Conservation (phyloP, 1,140 invertebrate species). For the Anadara kagoshimensis region DNA sequence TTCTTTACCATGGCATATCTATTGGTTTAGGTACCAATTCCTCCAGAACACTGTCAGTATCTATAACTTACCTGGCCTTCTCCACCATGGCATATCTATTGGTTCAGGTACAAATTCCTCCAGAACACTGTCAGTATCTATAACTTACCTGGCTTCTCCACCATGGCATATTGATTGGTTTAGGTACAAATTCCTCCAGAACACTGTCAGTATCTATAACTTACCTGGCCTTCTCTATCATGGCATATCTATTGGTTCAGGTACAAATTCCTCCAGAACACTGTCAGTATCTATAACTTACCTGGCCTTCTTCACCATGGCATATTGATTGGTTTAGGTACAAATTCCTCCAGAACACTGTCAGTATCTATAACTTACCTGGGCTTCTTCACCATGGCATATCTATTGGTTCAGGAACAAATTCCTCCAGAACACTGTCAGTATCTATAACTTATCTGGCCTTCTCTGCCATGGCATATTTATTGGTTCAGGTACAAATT, state of each 20-base stretch:
- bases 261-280: slow-evolving; percentile 28
- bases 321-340: slow-evolving; percentile 2
- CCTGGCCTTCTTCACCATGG: too few relatives aligned
- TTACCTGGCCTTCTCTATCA: too few relatives aligned
- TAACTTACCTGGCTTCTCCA: too few relatives aligned
- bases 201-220: slow-evolving; percentile 6
- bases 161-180: not conserved
- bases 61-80: too few relatives aligned
- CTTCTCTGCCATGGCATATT: too few relatives aligned
- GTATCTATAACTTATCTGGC: too few relatives aligned
- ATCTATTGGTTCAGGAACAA: slow-evolving; percentile 3
- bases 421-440: slow-evolving; percentile 27
- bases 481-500: slow-evolving; percentile 10
- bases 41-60: slow-evolving; percentile 25
- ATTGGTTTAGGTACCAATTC: slow-evolving; percentile 9
- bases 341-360: slow-evolving; percentile 24
- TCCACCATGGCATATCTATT: not conserved
- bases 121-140: slow-evolving; percentile 20
- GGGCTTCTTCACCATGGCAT: too few relatives aligned
- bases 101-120: slow-evolving; percentile 15
- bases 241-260: not conserved
- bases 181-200: slow-evolving; percentile 22
- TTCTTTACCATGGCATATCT: too few relatives aligned
- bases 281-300: not conserved
- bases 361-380: not conserved